Base-by-base conservation (phyloP, 2,797 vertebrate genomes). In the Protosalanx chinensis region DNA sequence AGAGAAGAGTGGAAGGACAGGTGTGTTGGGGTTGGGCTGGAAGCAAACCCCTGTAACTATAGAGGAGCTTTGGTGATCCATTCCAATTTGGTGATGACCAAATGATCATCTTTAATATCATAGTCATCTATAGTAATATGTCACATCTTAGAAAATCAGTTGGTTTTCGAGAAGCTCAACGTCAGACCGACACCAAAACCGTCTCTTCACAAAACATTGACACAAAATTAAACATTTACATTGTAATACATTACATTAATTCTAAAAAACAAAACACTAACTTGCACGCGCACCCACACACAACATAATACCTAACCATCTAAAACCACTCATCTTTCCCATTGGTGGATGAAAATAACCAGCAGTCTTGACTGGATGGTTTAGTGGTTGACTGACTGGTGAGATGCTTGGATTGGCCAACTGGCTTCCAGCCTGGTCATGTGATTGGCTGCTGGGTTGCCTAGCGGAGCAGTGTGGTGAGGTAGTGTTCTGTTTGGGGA, bases 371-470 rank as follows among this genome's bases (percentile, higher is more conserved):
- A n/a, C 37, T 53, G 27, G 59, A 8, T 51, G 41, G n/a, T 8
- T 51, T 13, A 12, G 2, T 30, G 37, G 15, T 61, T 29, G 37
- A 15, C 37, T 29, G 58, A 37, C 59, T 51, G 20, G 13, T 30
- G 59, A 10, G 41, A 30, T 16, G 20, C 27, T 20, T 16, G 4
- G 35, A 30, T 62, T 62, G 27, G 37, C 59, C 67, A 64, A 30
- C 61, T 72, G 68, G 73, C 78, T 78, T 56, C 37, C 29, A 74
- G 73, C 53, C 70, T 69, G 64, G 68, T 69, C 16, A 79, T 79
- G 15, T 71, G 29, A 81, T 41, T 80, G 67, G 51, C 76, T 71
- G 23, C 62, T 59, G 27, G 69, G 66, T 65, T 77, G 68, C 76
- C 76, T 75, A 57, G 74, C 51, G 33, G 33, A 57, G 18, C 66